phyloP scores from a whole-genome alignment of 92 coral and sea anemone species.

The Paragorgia papillata region DNA sequence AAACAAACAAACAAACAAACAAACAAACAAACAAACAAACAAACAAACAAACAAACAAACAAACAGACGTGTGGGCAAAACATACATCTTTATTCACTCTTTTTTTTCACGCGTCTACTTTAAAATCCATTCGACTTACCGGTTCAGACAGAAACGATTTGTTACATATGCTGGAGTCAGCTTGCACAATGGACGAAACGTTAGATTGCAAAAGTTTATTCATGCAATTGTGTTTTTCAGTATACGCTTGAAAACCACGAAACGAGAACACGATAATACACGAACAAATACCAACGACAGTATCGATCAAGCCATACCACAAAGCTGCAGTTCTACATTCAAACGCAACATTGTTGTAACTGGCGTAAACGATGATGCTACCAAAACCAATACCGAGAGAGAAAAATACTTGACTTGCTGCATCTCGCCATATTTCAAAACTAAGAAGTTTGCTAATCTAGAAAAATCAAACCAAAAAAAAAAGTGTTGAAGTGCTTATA shows the following conservation, averaged over 20 bases:
- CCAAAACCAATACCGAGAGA: constrained; percentile 93
- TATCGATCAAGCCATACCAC: constrained; percentile 17
- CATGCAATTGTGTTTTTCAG: neutral
- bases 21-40: too few relatives aligned
- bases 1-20: too few relatives aligned
- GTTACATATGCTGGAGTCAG: neutral
- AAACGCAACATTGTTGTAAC: constrained; percentile 60
- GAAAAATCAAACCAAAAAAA: constrained; percentile 26
- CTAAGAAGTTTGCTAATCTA: constrained; percentile 86
- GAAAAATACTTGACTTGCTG: constrained; percentile 96
- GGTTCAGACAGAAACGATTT: constrained; percentile 15
- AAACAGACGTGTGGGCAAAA: too few relatives aligned
- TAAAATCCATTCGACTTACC: neutral
- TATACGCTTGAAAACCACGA: constrained; percentile 35
- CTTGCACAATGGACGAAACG: neutral
- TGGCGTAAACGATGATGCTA: constrained; percentile 82
- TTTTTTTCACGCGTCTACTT: too few relatives aligned
- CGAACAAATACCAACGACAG: constrained; percentile 19
- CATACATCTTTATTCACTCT: too few relatives aligned
- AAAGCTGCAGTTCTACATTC: constrained; percentile 27
- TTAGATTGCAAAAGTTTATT: neutral
- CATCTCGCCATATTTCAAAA: constrained; percentile 95
- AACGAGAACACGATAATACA: constrained; percentile 29
- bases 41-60: too few relatives aligned
- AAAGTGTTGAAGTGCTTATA: too few relatives aligned